Conservation (phyloP, 1,140 invertebrate genomes). For the Zeugodacus cucurbitae region DNA sequence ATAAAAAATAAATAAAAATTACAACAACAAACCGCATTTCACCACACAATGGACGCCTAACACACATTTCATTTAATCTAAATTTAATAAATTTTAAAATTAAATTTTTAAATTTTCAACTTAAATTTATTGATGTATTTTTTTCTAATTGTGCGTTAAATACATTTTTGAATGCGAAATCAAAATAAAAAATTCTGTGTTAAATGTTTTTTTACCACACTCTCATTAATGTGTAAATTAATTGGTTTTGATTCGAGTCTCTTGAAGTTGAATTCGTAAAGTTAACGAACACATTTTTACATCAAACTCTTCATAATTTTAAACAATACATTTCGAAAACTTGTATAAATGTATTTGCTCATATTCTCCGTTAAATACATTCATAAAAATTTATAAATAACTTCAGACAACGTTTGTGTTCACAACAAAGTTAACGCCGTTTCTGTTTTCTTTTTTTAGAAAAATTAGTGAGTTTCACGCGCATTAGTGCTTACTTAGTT, state of each 20-base stretch:
- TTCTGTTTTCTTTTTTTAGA: background rate
- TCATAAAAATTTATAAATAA: background rate
- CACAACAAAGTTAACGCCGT: background rate
- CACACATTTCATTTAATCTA: background rate
- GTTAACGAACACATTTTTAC: background rate
- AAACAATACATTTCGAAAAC: background rate
- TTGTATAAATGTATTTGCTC: background rate
- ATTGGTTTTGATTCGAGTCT: too few species aligned
- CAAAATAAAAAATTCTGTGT: background rate
- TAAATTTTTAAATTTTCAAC: background rate
- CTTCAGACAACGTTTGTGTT: background rate
- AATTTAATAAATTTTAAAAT: background rate
- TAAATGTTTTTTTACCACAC: background rate
- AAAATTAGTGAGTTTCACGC: background rate
- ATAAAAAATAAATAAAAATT: background rate
- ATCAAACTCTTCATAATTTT: background rate
- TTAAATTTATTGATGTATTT: background rate
- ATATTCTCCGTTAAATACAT: background rate
- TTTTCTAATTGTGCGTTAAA: background rate
- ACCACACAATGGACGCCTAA: background rate
- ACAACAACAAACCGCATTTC: background rate
- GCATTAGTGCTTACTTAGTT: background rate
- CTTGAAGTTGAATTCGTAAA: background rate
- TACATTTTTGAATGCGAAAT: conserved; percentile 18
- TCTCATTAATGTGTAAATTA: too few species aligned